Conservation (phyloP, 2,888 invertebrate species). For the Epinotia brunnichana region DNA sequence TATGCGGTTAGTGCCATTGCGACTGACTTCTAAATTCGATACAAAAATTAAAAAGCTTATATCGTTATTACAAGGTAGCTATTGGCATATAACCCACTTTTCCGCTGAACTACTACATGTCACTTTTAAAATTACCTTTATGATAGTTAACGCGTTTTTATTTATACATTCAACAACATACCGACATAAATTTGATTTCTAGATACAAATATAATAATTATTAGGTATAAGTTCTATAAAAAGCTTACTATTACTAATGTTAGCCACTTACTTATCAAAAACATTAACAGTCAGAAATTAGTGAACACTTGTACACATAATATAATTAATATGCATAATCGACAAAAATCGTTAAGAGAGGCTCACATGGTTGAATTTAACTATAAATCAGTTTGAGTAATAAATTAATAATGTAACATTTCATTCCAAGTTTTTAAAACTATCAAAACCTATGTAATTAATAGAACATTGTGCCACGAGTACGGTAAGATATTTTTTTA, state of each 20-base stretch:
- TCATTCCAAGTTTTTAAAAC: too few species aligned
- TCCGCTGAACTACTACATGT: not conserved
- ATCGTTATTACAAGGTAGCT: not conserved
- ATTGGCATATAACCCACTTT: not conserved
- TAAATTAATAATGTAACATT: not conserved
- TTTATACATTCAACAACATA: not conserved
- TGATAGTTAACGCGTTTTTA: not conserved
- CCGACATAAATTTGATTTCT: not conserved
- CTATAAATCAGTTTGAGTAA: not conserved
- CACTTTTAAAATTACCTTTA: not conserved
- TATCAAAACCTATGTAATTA: too few species aligned
- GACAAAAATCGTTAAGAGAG: too few species aligned
- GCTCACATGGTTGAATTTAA: not conserved
- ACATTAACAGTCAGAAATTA: not conserved
- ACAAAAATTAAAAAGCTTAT: not conserved
- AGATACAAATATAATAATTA: not conserved
- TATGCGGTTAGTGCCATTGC: constrained; percentile 19
- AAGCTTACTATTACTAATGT: constrained; percentile 8
- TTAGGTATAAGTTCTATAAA: not conserved
- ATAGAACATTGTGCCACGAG: too few species aligned
- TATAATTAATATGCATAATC: too few species aligned
- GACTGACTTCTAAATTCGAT: not conserved
- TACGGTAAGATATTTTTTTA: too few species aligned
- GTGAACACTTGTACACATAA: not conserved
- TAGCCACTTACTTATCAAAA: not conserved